These are phyloP conservation scores for Crotophaga sulcirostris DNA, from an alignment of 2,113 vertebrate genomes.

Conservation along the genomic window DNA sequence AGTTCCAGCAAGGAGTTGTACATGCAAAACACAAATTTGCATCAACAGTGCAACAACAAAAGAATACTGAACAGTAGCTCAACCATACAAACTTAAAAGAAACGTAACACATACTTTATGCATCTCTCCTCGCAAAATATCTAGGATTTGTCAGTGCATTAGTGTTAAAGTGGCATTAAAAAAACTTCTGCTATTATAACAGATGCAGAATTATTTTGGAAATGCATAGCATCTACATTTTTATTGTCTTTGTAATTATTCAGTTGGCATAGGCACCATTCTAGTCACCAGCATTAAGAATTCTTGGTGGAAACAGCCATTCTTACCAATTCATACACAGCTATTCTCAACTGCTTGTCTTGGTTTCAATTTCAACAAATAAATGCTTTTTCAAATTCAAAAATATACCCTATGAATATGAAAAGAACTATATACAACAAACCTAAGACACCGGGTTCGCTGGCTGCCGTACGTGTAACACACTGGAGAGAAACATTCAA, in stretches of 20 bases:
- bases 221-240: slow-evolving; percentile 84
- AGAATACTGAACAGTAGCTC: slow-evolving; percentile 70
- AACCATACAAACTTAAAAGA: slow-evolving; percentile 68
- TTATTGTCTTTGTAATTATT: slow-evolving; percentile 69
- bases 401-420: slow-evolving; percentile 83
- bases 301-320: slow-evolving; percentile 75
- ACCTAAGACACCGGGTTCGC: slow-evolving; percentile 77
- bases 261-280: slow-evolving; percentile 79
- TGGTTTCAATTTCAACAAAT: slow-evolving; percentile 72
- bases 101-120: slow-evolving; percentile 57
- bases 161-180: slow-evolving; percentile 85
- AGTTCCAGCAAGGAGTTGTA: slow-evolving; percentile 67
- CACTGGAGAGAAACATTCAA: slow-evolving; percentile 79
- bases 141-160: slow-evolving; percentile 85
- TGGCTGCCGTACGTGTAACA: slow-evolving; percentile 72
- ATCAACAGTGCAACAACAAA: slow-evolving; percentile 67
- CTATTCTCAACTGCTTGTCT: slow-evolving; percentile 70
- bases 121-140: slow-evolving; percentile 76
- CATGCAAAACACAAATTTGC: slow-evolving; percentile 63
- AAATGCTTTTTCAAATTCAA: slow-evolving; percentile 79
- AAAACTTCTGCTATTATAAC: slow-evolving; percentile 80
- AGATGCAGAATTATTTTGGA: slow-evolving; percentile 80
- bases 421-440: slow-evolving; percentile 81
- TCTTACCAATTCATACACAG: slow-evolving; percentile 59
- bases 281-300: slow-evolving; percentile 76